A percentile compares a stretch with the other conserved stretches of the same genome.
Evolutionary conservation across 2,888 invertebrate species (phyloP).

Genomic region (Carcina quercana): DNA sequence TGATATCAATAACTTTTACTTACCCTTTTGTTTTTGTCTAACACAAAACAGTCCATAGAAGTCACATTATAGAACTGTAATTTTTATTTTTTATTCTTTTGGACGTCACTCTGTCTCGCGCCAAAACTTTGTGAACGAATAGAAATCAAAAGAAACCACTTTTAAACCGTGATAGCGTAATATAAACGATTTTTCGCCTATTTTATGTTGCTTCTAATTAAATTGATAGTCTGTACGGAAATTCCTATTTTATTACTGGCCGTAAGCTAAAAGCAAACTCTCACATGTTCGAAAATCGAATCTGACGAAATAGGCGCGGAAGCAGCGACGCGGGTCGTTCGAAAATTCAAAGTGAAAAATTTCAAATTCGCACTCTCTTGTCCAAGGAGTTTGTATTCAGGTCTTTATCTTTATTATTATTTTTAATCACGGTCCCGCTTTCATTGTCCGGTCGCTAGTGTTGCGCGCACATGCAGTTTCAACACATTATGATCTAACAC

Average conservation of each 20-base stretch:
- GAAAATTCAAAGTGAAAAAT: constrained; percentile 8
- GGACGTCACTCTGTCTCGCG: too few species aligned
- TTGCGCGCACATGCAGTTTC: constrained; percentile 70
- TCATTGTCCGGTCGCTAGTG: constrained; percentile 55
- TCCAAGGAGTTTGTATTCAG: not conserved
- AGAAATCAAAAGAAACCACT: too few species aligned
- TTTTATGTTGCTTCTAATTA: not conserved
- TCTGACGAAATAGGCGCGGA: constrained; percentile 6
- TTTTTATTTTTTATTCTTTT: too few species aligned
- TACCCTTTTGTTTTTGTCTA: too few species aligned
- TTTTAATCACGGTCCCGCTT: constrained; percentile 40
- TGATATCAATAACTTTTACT: too few species aligned
- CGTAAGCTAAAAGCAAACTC: constrained; percentile 19
- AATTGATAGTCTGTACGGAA: not conserved
- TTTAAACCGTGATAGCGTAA: too few species aligned
- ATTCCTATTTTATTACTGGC: too few species aligned
- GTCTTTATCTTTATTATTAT: constrained; percentile 21
- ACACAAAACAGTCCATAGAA: too few species aligned
- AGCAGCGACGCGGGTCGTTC: constrained; percentile 14
- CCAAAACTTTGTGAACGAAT: too few species aligned
- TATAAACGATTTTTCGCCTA: too few species aligned
- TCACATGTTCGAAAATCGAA: constrained; percentile 17
- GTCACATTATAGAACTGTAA: too few species aligned
- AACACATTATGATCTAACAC: constrained; percentile 75
- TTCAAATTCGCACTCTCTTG: constrained; percentile 8